Evolutionary conservation across 1,140 invertebrate genomes (phyloP), one percentile per base, ranked within the genome.

Genomic region (Plutomurus gul): DNA sequence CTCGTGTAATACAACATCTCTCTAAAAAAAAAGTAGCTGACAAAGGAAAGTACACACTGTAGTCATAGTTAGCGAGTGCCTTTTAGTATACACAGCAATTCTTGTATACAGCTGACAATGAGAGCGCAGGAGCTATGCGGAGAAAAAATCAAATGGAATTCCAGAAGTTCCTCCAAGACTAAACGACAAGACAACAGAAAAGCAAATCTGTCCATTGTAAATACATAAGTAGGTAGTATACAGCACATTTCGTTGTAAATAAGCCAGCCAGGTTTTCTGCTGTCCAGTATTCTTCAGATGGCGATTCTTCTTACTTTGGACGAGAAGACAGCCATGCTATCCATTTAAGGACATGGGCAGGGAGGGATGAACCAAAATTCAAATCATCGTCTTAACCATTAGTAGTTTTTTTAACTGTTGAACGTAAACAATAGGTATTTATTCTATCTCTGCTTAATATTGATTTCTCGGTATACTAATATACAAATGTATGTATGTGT

Each of bases 351-450:
- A 65, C 30, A 65, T 65, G 56, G 56, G 56, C 56, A 65, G 56
- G 56, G 56, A 65, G 56, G 56, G 56, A 65, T 65, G 56, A 65
- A 65, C 56, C 56, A 33, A 65, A 65, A 65, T 65, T 65, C 25
- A 33, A 65, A 65, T 65, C 56, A 65, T 30, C 27, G 36, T 65
- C n/a, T n/a, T n/a, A 33, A 65, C 27, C 56, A 65, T 65, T 65
- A 65, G 56, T 30, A n/a, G 8, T 43, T 10, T 43, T 43, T 10
- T 43, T 43, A 43, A 43, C n/a, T 43, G 8, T n/a, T 43, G 8
- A 43, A n/a, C 40, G 8, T 43, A 8, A n/a, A 43, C 8, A 43
- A 10, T 10, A 43, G 40, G n/a, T n/a, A 43, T 43, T 43, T 43
- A 8, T n/a, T 10, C 40, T n/a, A 43, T 43, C n/a, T 43, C 40